Evolutionary conservation across 2,797 vertebrate species (phyloP).

Genomic region (Trichosurus vulpecula): DNA sequence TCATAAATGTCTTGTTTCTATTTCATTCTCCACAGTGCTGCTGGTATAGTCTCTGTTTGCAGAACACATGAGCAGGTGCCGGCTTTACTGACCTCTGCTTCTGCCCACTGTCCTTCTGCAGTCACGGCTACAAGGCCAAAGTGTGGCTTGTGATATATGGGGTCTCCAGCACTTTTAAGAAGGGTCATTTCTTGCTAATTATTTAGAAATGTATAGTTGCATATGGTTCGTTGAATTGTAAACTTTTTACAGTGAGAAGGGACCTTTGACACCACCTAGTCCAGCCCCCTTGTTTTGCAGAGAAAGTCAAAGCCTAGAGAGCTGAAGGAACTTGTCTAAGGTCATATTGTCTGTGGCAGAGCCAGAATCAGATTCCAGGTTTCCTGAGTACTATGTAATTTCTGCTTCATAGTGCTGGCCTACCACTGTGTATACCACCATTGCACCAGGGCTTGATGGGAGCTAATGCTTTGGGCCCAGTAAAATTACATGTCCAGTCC

Average conservation of each 20-base stretch:
- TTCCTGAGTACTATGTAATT: background rate
- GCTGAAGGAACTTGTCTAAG: background rate
- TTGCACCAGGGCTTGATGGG: background rate
- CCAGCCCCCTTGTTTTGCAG: slow-evolving; percentile 50
- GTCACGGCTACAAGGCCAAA: slow-evolving; percentile 56
- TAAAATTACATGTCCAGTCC: slow-evolving; percentile 48
- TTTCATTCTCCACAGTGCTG: slow-evolving; percentile 76
- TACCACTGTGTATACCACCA: background rate
- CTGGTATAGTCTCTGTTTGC: slow-evolving; percentile 67
- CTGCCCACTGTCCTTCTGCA: slow-evolving; percentile 63
- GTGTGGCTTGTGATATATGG: slow-evolving; percentile 48
- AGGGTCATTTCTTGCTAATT: slow-evolving; percentile 71
- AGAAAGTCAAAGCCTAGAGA: background rate
- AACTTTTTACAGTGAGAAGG: slow-evolving; percentile 61
- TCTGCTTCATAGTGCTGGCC: background rate
- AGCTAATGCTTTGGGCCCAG: background rate
- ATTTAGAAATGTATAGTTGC: slow-evolving; percentile 69
- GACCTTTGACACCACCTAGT: slow-evolving; percentile 40
- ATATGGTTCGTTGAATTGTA: slow-evolving; percentile 25
- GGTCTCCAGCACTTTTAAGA: slow-evolving; percentile 60
- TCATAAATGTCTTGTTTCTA: slow-evolving; percentile 82
- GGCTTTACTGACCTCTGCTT: slow-evolving; percentile 60
- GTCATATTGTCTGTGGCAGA: background rate
- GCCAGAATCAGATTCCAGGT: background rate
- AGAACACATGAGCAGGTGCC: slow-evolving; percentile 68